These are phyloP conservation scores for Neotoma lepida DNA, from an alignment of 2,113 vertebrate genomes.

Conservation along the genomic window DNA sequence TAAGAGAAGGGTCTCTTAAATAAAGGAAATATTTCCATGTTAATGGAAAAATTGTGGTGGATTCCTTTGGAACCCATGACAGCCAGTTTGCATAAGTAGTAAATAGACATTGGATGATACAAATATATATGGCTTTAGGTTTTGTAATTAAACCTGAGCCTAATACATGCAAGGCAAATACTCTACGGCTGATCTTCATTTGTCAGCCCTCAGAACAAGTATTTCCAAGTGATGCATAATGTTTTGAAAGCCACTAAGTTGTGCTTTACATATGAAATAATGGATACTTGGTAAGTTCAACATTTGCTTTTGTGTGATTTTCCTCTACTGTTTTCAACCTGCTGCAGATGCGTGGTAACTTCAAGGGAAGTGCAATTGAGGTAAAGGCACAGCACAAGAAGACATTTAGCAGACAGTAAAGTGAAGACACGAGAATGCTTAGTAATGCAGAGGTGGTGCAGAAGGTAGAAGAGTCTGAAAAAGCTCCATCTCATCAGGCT, in stretches of 20 bases:
- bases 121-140: not conserved
- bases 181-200: not conserved
- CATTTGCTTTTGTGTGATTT: not conserved
- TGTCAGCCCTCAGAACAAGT: not conserved
- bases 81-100: not conserved
- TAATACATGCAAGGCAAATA: not conserved
- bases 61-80: not conserved
- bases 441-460: not conserved
- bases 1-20: not conserved
- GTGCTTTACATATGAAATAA: not conserved
- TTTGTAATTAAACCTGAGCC: not conserved
- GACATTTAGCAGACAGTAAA: not conserved
- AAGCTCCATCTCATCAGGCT: not conserved
- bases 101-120: not conserved
- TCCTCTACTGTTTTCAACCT: not conserved
- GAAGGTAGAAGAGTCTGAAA: not conserved
- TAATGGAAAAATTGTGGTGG: not conserved
- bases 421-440: not conserved
- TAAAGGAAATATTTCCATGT: not conserved
- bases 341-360: not conserved
- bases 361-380: not conserved
- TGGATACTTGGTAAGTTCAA: not conserved
- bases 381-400: not conserved
- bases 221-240: not conserved
- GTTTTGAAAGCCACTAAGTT: not conserved